Percentiles rank a stretch among this genome's conserved stretches.
Evolutionary conservation across 1,140 invertebrate species (phyloP).

Genomic region (Pseudomyrmex pallidus): DNA sequence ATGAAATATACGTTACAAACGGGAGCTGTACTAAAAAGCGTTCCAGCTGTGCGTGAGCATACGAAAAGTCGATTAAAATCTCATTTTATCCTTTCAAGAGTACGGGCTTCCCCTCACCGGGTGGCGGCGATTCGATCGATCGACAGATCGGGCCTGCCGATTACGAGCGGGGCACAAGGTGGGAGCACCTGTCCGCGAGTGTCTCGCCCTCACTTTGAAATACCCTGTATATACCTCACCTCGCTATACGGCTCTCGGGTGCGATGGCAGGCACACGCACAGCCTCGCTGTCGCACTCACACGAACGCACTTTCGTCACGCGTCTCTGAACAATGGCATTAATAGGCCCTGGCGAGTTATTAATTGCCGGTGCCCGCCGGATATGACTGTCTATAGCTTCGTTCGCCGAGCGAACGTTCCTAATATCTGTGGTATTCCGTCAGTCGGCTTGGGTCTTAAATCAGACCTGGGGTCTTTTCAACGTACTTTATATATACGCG

Average conservation of each 20-base stretch:
- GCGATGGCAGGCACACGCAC: conserved; percentile 60
- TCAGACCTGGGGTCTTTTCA: conserved; percentile 56
- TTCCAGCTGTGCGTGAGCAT: conserved; percentile 67
- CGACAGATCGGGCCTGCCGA: conserved; percentile 78
- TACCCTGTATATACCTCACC: conserved; percentile 61
- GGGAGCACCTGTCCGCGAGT: conserved; percentile 81
- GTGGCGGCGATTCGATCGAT: conserved; percentile 77
- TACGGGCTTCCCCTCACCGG: conserved; percentile 48
- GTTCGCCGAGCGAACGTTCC: conserved; percentile 76
- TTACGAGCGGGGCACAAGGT: conserved; percentile 78
- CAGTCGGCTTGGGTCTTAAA: conserved; percentile 66
- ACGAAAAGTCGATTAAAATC: conserved; percentile 73
- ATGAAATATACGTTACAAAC: conserved; percentile 50
- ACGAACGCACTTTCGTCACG: conserved; percentile 80
- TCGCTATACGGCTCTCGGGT: conserved; percentile 40
- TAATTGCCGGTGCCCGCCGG: conserved; percentile 84
- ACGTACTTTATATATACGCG: conserved; percentile 1
- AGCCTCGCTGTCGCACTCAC: conserved; percentile 64
- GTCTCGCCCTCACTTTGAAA: conserved; percentile 66
- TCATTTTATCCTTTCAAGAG: conserved; percentile 53
- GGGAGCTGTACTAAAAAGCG: conserved; percentile 32
- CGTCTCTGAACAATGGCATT: conserved; percentile 85
- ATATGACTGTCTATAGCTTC: conserved; percentile 84
- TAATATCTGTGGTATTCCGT: conserved; percentile 76
- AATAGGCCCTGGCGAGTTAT: conserved; percentile 84